Conservation (phyloP, 2,888 invertebrate genomes). For the Macroteleia sp. region DNA sequence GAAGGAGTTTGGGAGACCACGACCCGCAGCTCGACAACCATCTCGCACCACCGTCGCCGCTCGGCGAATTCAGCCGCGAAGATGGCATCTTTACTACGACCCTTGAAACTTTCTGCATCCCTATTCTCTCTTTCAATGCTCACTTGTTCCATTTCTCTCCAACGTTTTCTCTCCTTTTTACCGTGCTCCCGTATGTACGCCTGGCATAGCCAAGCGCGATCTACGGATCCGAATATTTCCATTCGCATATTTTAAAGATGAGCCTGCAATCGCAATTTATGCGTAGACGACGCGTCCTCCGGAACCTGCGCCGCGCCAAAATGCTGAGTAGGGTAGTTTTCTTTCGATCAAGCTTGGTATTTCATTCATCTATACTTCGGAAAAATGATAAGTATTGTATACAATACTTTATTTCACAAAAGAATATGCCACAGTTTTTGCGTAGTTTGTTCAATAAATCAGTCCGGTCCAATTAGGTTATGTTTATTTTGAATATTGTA, state of each 20-base stretch:
- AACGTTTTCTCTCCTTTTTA: conserved; percentile 16
- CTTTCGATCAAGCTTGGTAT: conserved; percentile 53
- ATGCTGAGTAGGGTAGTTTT: conserved; percentile 60
- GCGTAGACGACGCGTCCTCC: conserved; percentile 55
- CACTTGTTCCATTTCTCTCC: conserved; percentile 14
- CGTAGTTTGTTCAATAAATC: conserved; percentile 10
- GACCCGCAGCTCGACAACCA: conserved; percentile 49
- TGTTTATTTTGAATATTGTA: neutral
- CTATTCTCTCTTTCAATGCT: conserved; percentile 25
- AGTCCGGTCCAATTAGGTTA: conserved; percentile 24
- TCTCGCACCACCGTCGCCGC: conserved; percentile 49
- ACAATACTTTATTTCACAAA: conserved; percentile 37
- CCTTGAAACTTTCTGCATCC: conserved; percentile 73
- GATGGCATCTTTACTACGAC: conserved; percentile 80
- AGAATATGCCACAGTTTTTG: conserved; percentile 5
- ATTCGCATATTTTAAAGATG: conserved; percentile 82
- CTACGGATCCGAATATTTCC: conserved; percentile 78
- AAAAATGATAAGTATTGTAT: conserved; percentile 36
- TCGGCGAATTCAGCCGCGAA: conserved; percentile 73
- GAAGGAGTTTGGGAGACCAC: conserved; percentile 61
- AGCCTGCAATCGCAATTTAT: conserved; percentile 80
- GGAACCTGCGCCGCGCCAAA: conserved; percentile 51
- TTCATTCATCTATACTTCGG: conserved; percentile 35
- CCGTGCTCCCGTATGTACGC: conserved; percentile 28
- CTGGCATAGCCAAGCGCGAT: conserved; percentile 67